Evolutionary conservation across 1,140 invertebrate genomes (phyloP).

Genomic region (Diachasma alloeum): DNA sequence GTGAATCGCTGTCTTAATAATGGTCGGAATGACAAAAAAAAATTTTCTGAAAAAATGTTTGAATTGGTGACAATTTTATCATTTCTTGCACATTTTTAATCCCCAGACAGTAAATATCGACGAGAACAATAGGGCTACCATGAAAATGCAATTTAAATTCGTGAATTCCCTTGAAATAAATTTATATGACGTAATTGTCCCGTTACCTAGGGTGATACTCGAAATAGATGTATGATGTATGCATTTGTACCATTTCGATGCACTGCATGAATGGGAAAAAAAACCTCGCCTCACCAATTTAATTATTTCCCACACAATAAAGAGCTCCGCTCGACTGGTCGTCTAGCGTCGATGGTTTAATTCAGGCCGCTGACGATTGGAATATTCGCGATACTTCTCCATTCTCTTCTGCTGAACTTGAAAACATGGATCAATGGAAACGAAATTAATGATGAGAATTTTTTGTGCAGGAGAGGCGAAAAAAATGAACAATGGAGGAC

Average conservation of each 20-base stretch:
- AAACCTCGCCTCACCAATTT: not conserved
- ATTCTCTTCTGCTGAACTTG: not conserved
- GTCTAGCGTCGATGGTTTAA: constrained; percentile 16
- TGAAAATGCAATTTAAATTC: not conserved
- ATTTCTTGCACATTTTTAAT: too few species aligned
- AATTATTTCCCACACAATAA: constrained; percentile 26
- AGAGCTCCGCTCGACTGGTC: not conserved
- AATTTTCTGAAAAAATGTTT: too few species aligned
- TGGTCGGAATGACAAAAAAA: too few species aligned
- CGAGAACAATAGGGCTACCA: too few species aligned
- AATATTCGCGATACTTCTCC: not conserved
- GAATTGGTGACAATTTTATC: too few species aligned
- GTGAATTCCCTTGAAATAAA: not conserved
- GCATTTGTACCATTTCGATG: not conserved
- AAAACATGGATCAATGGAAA: not conserved
- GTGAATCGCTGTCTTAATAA: too few species aligned
- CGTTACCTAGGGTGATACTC: not conserved
- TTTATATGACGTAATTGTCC: not conserved
- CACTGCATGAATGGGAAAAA: not conserved
- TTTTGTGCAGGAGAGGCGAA: not conserved
- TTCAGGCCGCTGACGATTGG: constrained; percentile 7
- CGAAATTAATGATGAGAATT: not conserved
- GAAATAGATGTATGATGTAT: not conserved
- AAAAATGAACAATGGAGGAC: not conserved
- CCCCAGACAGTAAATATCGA: too few species aligned